Percentiles rank a stretch among this genome's conserved stretches.
These are phyloP conservation scores for Amphimallon solstitiale DNA, from an alignment of 2,888 invertebrate species.

Conservation along the genomic window DNA sequence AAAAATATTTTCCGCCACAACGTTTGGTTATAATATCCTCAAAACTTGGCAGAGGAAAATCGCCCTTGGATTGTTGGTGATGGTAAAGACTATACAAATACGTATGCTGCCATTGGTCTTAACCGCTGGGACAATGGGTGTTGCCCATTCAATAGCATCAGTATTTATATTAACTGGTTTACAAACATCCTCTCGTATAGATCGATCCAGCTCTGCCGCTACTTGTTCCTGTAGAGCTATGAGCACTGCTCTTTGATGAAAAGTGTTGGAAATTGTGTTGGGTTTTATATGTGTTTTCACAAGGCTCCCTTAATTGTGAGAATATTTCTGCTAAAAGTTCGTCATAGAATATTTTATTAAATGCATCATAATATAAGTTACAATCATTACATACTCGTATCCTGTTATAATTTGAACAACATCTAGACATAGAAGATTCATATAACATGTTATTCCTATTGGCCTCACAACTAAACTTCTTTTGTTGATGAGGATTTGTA, in stretches of 20 bases:
- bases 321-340: not conserved
- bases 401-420: no score
- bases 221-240: slow-evolving; percentile 41
- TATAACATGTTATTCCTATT: no score
- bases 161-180: slow-evolving; percentile 43
- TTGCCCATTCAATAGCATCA: slow-evolving; percentile 47
- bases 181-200: slow-evolving; percentile 42
- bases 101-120: no score
- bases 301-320: not conserved
- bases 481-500: no score
- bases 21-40: slow-evolving; percentile 35
- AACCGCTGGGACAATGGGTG: slow-evolving; percentile 44
- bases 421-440: no score
- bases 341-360: no score
- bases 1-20: slow-evolving; percentile 37
- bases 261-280: slow-evolving; percentile 9
- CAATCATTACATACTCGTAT: no score
- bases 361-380: no score
- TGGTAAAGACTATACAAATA: slow-evolving; percentile 44
- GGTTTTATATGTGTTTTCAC: not conserved
- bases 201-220: slow-evolving; percentile 42
- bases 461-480: no score
- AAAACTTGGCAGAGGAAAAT: slow-evolving; percentile 40
- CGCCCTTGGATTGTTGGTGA: slow-evolving; percentile 41
- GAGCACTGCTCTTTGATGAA: not conserved